Conservation (phyloP, 2,113 vertebrate genomes). For the Nestor notabilis region DNA sequence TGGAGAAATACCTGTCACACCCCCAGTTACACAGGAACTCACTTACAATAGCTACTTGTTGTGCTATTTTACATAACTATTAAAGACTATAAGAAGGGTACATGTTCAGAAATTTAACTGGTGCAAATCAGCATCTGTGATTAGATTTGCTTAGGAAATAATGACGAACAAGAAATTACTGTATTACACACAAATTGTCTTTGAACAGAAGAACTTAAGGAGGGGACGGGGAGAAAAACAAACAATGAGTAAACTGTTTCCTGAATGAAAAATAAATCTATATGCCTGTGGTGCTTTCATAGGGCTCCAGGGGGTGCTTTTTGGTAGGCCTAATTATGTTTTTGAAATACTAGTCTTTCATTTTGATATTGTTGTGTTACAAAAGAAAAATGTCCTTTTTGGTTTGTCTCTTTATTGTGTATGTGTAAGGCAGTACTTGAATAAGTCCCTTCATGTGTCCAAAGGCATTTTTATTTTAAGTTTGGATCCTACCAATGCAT, state of each 20-base stretch:
- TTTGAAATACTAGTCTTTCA: constrained; percentile 55
- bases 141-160: constrained; percentile 41
- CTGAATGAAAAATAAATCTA: constrained; percentile 60
- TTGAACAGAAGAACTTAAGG: constrained; percentile 52
- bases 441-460: neutral
- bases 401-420: neutral
- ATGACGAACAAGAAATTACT: constrained; percentile 42
- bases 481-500: neutral
- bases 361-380: constrained; percentile 43
- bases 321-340: constrained; percentile 45
- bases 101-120: neutral
- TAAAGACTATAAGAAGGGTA: neutral
- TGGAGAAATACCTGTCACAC: neutral
- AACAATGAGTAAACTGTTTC: constrained; percentile 45
- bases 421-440: neutral
- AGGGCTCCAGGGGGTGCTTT: constrained; percentile 33
- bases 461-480: neutral
- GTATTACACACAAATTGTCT: constrained; percentile 20
- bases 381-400: constrained; percentile 44
- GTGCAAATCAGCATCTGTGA: constrained; percentile 51
- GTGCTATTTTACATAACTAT: constrained; percentile 34
- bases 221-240: neutral
- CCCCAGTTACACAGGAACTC: neutral
- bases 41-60: constrained; percentile 30
- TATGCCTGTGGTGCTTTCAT: constrained; percentile 60